Conservation (phyloP, 2,113 vertebrate genomes). For the Oplegnathus fasciatus region DNA sequence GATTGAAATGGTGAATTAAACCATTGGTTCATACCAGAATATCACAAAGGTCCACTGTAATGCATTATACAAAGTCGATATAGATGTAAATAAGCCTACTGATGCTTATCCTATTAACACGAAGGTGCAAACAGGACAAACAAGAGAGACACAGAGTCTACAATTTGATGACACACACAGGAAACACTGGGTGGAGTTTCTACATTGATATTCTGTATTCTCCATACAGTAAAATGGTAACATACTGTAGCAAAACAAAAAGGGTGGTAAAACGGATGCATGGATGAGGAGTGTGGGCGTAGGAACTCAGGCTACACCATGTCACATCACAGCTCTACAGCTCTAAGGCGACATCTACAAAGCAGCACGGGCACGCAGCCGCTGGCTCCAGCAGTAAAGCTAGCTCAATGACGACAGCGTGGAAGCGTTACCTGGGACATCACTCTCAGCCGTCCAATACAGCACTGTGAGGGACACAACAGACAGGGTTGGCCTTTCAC, state of each 20-base stretch:
- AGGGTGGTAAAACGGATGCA: slow-evolving; percentile 51
- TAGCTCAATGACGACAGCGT: slow-evolving; percentile 63
- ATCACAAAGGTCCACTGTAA: slow-evolving; percentile 46
- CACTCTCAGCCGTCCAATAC: slow-evolving; percentile 88
- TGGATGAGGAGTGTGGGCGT: slow-evolving; percentile 57
- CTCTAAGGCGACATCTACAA: slow-evolving; percentile 73
- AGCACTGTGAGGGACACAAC: slow-evolving; percentile 88
- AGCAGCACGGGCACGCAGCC: slow-evolving; percentile 73
- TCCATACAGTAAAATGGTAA: slow-evolving; percentile 45
- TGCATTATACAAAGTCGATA: slow-evolving; percentile 12
- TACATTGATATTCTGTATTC: slow-evolving; percentile 69
- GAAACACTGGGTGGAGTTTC: slow-evolving; percentile 32
- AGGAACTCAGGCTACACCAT: slow-evolving; percentile 63
- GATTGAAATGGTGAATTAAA: slow-evolving; percentile 46
- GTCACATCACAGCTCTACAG: slow-evolving; percentile 77
- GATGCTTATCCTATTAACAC: slow-evolving; percentile 58
- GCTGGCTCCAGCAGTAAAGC: slow-evolving; percentile 62
- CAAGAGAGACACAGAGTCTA: slow-evolving; percentile 20
- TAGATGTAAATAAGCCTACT: slow-evolving; percentile 26
- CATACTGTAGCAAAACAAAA: slow-evolving; percentile 30
- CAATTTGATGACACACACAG: slow-evolving; percentile 24
- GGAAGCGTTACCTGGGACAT: slow-evolving; percentile 85
- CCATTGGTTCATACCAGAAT: slow-evolving; percentile 56
- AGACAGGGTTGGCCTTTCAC: slow-evolving; percentile 84
- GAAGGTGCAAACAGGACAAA: slow-evolving; percentile 55